Base-by-base conservation (phyloP, 1,140 invertebrate species). In the Lethrus apterus region DNA sequence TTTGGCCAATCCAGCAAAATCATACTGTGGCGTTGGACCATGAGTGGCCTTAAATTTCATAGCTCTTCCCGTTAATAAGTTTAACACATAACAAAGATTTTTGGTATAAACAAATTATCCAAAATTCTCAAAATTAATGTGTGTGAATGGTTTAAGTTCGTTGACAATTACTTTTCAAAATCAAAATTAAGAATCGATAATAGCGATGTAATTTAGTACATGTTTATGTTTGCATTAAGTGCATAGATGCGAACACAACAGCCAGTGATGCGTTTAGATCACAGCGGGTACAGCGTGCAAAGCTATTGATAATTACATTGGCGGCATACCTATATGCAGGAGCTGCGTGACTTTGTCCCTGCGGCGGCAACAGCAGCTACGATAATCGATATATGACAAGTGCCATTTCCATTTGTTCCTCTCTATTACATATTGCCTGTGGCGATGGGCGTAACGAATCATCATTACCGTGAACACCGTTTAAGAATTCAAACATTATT, bases 181-280 rank as follows among this genome's bases (percentile, higher is more conserved):
- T n/a, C n/a, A n/a, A n/a, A n/a, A n/a, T n/a, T n/a, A n/a, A n/a
- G n/a, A n/a, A n/a, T n/a, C n/a, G n/a, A n/a, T n/a, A n/a, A n/a
- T n/a, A n/a, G n/a, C n/a, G n/a, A n/a, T n/a, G 34, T 51, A 44
- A 51, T 51, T 46, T 46, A 51, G 42, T 24, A 24, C n/a, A 40
- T 40, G 19, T 36, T 50, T 23, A 32, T 26, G 44, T 41, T 35
- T 36, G 29, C 42, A 44, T 51, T 46, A 46, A 51, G 15, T 42
- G 43, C 42, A 51, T 17, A 42, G 43, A 41, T 26, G 44, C 31
- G 30, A 19, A 42, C 30, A 46, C 7, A 11, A 46, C 35, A 32
- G 20, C n/a, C 15, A 4, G 15, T 9, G 14, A 14, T n/a, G 20
- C 11, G n/a, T n/a, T n/a, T n/a, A n/a, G 30, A 21, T 11, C 31